Evolutionary conservation across 2,113 vertebrate species (phyloP).

Genomic region (Semicossyphus pulcher): DNA sequence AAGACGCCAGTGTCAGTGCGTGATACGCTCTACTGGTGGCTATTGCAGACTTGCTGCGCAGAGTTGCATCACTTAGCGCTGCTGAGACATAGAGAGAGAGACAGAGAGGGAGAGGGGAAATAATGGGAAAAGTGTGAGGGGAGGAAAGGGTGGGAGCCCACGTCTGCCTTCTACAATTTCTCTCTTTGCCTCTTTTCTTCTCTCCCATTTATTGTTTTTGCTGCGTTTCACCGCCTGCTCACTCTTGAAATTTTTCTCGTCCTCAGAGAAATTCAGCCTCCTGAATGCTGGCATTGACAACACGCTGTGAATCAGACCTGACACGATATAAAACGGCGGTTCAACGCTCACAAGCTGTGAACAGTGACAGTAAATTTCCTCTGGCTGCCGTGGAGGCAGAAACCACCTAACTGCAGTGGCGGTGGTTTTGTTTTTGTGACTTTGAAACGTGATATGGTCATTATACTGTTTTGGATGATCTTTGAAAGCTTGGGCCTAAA

Average conservation of each 20-base stretch:
- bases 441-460: constrained; percentile 47
- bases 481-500: neutral
- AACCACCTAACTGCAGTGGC: constrained; percentile 26
- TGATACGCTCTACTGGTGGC: constrained; percentile 61
- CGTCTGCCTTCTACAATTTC: constrained; percentile 56
- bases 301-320: constrained; percentile 32
- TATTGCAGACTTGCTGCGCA: constrained; percentile 64
- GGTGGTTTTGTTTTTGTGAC: constrained; percentile 47
- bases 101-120: constrained; percentile 17
- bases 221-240: constrained; percentile 4
- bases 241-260: constrained; percentile 26
- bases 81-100: constrained; percentile 35
- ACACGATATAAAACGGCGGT: constrained; percentile 45
- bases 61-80: constrained; percentile 73
- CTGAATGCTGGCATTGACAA: constrained; percentile 3
- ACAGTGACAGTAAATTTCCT: constrained; percentile 47
- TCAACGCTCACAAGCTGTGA: constrained; percentile 41
- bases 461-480: constrained; percentile 37
- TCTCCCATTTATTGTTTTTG: constrained; percentile 7
- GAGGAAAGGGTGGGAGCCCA: constrained; percentile 56
- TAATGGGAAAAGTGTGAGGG: constrained; percentile 58
- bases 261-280: constrained; percentile 25
- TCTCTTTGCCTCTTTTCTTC: constrained; percentile 1
- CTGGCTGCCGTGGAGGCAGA: constrained; percentile 25
- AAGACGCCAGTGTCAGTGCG: constrained; percentile 68